A percentile compares a stretch with the other conserved stretches of the same genome.
phyloP scores from a whole-genome alignment of 2,797 vertebrate species.

The Lepidocolaptes lacrymiger region DNA sequence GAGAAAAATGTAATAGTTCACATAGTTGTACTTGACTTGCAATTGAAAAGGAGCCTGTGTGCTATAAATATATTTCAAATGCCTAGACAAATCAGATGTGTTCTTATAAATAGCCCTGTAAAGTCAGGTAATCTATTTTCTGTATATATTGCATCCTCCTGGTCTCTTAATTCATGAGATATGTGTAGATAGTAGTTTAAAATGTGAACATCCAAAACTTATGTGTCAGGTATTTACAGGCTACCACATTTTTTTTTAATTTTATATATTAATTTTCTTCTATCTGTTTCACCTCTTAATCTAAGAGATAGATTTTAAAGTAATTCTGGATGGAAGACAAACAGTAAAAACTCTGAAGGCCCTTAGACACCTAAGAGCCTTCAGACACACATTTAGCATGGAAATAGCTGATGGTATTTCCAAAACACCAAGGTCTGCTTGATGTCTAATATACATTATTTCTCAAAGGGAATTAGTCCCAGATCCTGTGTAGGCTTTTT shows the following conservation, averaged over 20 bases:
- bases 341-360: neutral
- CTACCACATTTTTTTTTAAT: neutral
- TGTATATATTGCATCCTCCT: neutral
- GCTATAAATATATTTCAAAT: conserved; percentile 48
- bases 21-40: neutral
- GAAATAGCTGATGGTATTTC: neutral
- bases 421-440: neutral
- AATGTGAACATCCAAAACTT: neutral
- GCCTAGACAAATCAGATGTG: neutral
- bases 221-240: neutral
- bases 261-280: neutral
- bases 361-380: neutral
- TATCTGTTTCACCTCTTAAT: neutral
- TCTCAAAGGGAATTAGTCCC: neutral
- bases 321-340: neutral
- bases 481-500: neutral
- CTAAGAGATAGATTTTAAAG: neutral
- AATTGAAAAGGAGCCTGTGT: conserved; percentile 1
- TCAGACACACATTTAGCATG: neutral
- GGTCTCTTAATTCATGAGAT: neutral
- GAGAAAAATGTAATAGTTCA: conserved; percentile 49
- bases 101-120: neutral
- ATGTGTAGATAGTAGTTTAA: neutral
- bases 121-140: conserved; percentile 5
- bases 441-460: neutral